These are phyloP conservation scores for Desoria tigrina DNA, from an alignment of 2,888 invertebrate genomes.

Conservation along the genomic window DNA sequence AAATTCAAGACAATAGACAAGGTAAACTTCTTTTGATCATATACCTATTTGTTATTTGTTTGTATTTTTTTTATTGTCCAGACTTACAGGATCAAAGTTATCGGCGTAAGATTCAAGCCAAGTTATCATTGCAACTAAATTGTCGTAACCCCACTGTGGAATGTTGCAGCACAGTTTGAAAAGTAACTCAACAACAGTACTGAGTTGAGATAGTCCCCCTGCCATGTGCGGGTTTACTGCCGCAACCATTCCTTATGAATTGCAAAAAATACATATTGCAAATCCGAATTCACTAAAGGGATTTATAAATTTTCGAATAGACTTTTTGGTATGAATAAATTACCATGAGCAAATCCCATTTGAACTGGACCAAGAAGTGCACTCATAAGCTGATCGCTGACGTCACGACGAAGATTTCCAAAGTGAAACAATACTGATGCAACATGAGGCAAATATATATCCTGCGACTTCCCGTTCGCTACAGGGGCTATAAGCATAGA, in stretches of 20 bases:
- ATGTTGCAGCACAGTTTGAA: conserved; percentile 68
- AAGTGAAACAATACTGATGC: conserved; percentile 66
- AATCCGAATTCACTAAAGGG: neutral
- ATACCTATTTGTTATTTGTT: neutral
- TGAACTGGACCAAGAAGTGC: conserved; percentile 53
- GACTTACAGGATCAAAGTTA: conserved; percentile 36
- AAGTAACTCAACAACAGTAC: conserved; percentile 75
- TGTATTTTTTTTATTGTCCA: neutral
- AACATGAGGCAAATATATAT: conserved; percentile 50
- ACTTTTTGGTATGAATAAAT: too few species aligned
- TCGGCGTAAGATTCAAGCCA: conserved; percentile 51
- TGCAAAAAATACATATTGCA: conserved; percentile 1
- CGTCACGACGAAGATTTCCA: conserved; percentile 55
- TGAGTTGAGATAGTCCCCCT: conserved; percentile 57
- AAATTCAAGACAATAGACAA: too few species aligned
- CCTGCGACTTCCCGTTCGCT: conserved; percentile 55
- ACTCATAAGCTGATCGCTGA: conserved; percentile 48
- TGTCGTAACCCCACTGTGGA: conserved; percentile 46
- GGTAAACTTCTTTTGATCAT: neutral
- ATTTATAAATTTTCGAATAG: neutral
- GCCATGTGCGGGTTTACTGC: conserved; percentile 43
- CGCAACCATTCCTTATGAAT: conserved; percentile 42
- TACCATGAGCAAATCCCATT: conserved; percentile 51
- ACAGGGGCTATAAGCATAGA: conserved; percentile 72
- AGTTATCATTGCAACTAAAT: conserved; percentile 43